A percentile compares a stretch with the other conserved stretches of the same genome.
Evolutionary conservation across 2,888 invertebrate genomes (phyloP).

Genomic region (Andrena minutula): DNA sequence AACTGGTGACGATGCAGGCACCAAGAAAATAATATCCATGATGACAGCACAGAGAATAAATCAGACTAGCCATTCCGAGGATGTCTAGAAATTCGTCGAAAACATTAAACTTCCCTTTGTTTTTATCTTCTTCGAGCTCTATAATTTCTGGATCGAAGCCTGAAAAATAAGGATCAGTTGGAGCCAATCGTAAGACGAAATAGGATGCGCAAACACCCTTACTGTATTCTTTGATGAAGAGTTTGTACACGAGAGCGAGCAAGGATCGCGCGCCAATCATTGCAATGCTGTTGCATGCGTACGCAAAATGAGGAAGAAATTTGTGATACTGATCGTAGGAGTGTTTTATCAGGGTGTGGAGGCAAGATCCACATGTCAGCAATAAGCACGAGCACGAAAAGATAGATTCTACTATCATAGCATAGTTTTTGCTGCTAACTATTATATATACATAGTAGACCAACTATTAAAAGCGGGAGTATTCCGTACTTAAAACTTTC

Average conservation of each 20-base stretch:
- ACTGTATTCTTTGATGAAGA: conserved; percentile 64
- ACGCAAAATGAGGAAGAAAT: conserved; percentile 63
- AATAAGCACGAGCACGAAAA: conserved; percentile 73
- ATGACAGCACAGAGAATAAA: conserved; percentile 67
- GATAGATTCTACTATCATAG: conserved; percentile 74
- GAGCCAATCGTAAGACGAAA: no score
- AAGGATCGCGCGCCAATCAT: conserved; percentile 71
- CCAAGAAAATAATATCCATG: conserved; percentile 64
- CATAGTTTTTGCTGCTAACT: neutral
- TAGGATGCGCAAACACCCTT: conserved; percentile 20
- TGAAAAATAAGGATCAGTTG: conserved; percentile 6
- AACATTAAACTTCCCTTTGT: conserved; percentile 29
- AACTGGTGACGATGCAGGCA: conserved; percentile 44
- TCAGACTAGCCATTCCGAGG: conserved; percentile 60
- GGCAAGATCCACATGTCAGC: conserved; percentile 71
- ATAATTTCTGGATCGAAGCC: conserved; percentile 74
- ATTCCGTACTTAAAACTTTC: neutral
- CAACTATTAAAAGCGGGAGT: neutral
- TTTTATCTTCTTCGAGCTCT: conserved; percentile 61
- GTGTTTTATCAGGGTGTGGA: conserved; percentile 67
- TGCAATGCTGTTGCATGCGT: conserved; percentile 71
- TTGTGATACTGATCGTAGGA: conserved; percentile 55
- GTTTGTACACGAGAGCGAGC: conserved; percentile 71
- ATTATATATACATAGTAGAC: neutral
- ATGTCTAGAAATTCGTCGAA: conserved; percentile 59